Base-by-base conservation (phyloP, 2,888 invertebrate species). In the Clitarchus hookeri region DNA sequence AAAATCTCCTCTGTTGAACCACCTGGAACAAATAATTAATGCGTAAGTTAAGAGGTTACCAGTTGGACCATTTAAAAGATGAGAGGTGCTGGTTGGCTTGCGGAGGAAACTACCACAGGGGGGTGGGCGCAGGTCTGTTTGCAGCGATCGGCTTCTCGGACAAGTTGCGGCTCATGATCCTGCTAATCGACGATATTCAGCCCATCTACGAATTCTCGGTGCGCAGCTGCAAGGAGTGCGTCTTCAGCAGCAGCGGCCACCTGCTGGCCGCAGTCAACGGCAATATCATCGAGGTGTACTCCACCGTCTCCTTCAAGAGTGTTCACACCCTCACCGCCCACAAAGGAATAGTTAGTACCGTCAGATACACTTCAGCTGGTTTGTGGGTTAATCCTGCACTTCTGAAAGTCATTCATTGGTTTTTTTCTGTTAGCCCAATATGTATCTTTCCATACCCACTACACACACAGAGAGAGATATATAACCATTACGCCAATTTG, bases 121-220 rank as follows among this genome's bases (percentile, higher is more conserved):
- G 65, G 19, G 8, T 84, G 82, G 48, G 87, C 85, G 25, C 82
- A 90, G 98, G 98, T 8, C 93, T 98, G 0, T 97, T 97, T 91
- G 95, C 97, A 2, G 94, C 97, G 80, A 95, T 97, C 54, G 98
- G 98, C 0, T 98, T 98, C 91, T 96, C 96, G 0, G 98, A 98
- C 91, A 98, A 98, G 91, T 92, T 98, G 6, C 94, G 97, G 84
- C 95, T 97, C 88, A 95, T 98, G 94, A 96, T 96, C 86, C 95
- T 98, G 44, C 93, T 97, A 88, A 96, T 98, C 89, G 97, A 98
- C 89, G 97, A 98, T 90, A 94, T 98, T 85, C 93, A 93, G 65
- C 91, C 92, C 0, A 94, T 95, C 91, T 93, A 94, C 87, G 95
- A 96, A 89, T 95, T 96, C 89, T 92, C 95, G 0, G 94, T 96